A percentile compares a stretch with the other conserved stretches of the same genome.
Conservation (phyloP, 2,113 vertebrate species). For the Pomatorhinus ruficollis region DNA sequence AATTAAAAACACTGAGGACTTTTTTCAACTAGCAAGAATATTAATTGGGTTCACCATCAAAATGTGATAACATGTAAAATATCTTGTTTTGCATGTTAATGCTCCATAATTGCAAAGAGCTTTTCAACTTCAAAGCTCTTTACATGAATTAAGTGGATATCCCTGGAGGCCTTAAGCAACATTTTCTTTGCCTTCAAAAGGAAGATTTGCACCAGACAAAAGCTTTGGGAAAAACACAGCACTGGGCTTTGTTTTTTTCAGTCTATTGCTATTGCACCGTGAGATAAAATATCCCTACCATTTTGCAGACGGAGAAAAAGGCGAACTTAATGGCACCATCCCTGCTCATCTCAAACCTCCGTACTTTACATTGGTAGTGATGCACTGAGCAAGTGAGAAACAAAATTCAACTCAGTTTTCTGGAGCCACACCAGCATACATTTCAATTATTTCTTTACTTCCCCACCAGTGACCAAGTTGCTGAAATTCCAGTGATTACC, state of each 20-base stretch:
- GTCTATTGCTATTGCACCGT: background rate
- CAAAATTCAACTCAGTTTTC: background rate
- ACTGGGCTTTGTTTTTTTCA: background rate
- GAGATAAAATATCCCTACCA: background rate
- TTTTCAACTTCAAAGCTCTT: slow-evolving; percentile 52
- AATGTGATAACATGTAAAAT: slow-evolving; percentile 22
- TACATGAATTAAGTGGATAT: slow-evolving; percentile 19
- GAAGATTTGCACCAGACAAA: background rate
- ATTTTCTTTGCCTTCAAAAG: background rate
- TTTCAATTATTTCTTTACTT: background rate
- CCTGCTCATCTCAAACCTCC: background rate
- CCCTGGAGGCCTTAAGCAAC: background rate
- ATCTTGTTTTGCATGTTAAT: slow-evolving; percentile 48
- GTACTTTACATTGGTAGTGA: background rate
- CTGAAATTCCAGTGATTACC: background rate
- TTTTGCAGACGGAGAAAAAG: background rate
- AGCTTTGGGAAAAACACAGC: background rate
- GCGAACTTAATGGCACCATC: background rate
- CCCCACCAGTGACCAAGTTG: background rate
- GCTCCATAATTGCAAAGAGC: background rate
- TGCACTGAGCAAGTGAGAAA: background rate
- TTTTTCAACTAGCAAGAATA: background rate
- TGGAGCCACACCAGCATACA: background rate
- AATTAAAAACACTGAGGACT: background rate
- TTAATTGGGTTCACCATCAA: slow-evolving; percentile 24